Conservation (phyloP, 2,797 vertebrate species). For the Bradypodion ventrale region DNA sequence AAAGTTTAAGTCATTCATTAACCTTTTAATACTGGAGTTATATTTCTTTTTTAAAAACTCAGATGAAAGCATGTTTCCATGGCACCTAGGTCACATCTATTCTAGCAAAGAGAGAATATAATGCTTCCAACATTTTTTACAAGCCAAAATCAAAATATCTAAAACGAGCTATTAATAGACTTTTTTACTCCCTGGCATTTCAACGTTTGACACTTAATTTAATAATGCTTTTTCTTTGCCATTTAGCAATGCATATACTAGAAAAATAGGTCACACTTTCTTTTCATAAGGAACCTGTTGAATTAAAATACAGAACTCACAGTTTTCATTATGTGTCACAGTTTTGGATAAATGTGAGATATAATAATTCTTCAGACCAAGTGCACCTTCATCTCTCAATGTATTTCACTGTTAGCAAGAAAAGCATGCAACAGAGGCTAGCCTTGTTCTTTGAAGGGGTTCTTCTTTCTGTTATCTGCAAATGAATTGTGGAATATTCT, state of each 20-base stretch:
- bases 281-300: background rate
- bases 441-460: background rate
- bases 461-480: background rate
- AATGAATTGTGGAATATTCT: background rate
- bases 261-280: background rate
- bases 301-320: background rate
- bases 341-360: background rate
- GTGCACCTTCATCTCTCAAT: background rate
- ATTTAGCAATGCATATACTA: background rate
- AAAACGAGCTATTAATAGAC: background rate
- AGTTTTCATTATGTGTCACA: background rate
- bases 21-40: background rate
- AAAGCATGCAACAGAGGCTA: background rate
- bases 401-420: background rate
- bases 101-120: background rate
- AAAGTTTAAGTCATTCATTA: background rate
- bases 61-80: background rate
- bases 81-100: background rate
- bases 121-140: background rate
- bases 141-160: background rate
- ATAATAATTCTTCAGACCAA: background rate
- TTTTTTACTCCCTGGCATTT: background rate
- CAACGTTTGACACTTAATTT: background rate
- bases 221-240: fast-evolving
- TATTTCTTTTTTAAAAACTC: slow-evolving; percentile 33